Evolutionary conservation across 2,888 invertebrate genomes (phyloP).

Genomic region (Entomobrya multifasciata): DNA sequence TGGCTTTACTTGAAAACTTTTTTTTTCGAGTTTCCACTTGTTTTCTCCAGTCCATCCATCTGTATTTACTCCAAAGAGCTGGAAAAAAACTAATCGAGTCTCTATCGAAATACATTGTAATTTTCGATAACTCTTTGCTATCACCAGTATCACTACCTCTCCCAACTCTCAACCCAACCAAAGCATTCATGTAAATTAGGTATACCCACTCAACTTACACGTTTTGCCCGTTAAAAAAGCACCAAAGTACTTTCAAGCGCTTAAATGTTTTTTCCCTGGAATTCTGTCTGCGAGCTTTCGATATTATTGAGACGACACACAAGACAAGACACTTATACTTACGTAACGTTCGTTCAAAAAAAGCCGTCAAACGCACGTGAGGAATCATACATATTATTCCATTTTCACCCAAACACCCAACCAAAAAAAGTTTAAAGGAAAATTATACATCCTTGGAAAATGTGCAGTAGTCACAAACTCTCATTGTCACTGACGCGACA

Average conservation of each 20-base stretch:
- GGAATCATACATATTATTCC: slow-evolving; percentile 75
- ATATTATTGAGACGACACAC: slow-evolving; percentile 21
- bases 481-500: too few species aligned
- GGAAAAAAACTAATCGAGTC: slow-evolving; percentile 10
- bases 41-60: too few species aligned
- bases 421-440: slow-evolving; percentile 30
- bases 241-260: slow-evolving; percentile 15
- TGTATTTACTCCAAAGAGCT: too few species aligned
- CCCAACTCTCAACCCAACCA: too few species aligned
- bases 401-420: slow-evolving; percentile 54
- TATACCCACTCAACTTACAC: slow-evolving; percentile 1
- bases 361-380: slow-evolving; percentile 79
- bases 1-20: background rate
- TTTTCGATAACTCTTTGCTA: slow-evolving; percentile 30
- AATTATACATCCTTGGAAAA: background rate
- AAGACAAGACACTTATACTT: background rate
- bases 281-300: slow-evolving; percentile 16
- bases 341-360: too few species aligned
- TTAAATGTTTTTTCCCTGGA: slow-evolving; percentile 1
- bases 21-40: background rate
- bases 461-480: background rate
- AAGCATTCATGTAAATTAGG: slow-evolving; percentile 57
- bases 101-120: slow-evolving; percentile 17
- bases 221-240: slow-evolving; percentile 47
- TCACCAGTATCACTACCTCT: too few species aligned